These are phyloP conservation scores for Cerastoderma edule DNA, from an alignment of 2,888 invertebrate genomes.

Conservation along the genomic window DNA sequence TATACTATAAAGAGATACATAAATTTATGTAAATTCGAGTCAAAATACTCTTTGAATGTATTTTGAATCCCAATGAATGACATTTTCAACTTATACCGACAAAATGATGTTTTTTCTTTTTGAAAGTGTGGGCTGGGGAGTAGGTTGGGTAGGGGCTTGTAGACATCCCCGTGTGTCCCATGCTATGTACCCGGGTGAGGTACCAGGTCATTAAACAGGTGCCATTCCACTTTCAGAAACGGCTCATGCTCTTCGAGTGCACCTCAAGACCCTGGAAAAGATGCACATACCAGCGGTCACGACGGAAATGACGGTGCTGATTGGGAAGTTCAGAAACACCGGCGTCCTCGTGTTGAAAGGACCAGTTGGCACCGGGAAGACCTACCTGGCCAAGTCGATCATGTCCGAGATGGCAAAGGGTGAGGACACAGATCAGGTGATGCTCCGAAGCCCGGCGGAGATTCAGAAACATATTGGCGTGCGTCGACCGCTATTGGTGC, in stretches of 20 bases:
- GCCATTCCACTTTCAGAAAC: constrained; percentile 9
- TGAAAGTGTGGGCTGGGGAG: too few relatives aligned
- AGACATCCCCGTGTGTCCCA: too few relatives aligned
- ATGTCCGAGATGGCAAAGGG: constrained; percentile 17
- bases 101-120: too few relatives aligned
- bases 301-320: constrained; percentile 15
- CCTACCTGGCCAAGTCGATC: constrained; percentile 1
- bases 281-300: constrained; percentile 12
- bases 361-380: constrained; percentile 9
- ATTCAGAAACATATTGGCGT: constrained; percentile 18
- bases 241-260: constrained; percentile 5
- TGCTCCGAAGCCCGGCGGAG: constrained; percentile 2
- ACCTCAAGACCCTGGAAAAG: neutral
- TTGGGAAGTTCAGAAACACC: constrained; percentile 11
- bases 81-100: too few relatives aligned
- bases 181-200: too few relatives aligned
- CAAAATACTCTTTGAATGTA: too few relatives aligned
- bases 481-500: neutral
- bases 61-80: too few relatives aligned
- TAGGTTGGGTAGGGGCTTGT: too few relatives aligned
- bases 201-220: too few relatives aligned
- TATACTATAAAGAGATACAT: too few relatives aligned
- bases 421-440: constrained; percentile 10
- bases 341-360: constrained; percentile 13
- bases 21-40: too few relatives aligned